Percentiles rank a stretch among this genome's conserved stretches.
Evolutionary conservation across 2,797 vertebrate species (phyloP).

Genomic region (Masticophis lateralis): DNA sequence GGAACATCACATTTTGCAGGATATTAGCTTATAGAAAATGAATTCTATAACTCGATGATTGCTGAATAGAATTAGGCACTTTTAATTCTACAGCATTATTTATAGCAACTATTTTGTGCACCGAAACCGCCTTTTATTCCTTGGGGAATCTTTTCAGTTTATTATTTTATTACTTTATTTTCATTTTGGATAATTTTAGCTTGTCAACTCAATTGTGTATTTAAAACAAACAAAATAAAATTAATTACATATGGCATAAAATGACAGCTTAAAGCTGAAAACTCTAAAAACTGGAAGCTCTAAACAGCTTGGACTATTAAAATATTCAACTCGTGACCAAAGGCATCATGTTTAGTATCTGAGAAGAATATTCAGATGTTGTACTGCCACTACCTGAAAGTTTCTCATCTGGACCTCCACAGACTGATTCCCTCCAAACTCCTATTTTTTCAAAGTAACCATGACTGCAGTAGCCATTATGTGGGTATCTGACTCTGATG

Average conservation of each 20-base stretch:
- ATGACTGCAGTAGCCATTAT: background rate
- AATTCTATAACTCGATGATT: background rate
- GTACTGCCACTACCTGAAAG: background rate
- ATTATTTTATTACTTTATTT: background rate
- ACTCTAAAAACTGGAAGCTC: background rate
- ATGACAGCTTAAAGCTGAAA: background rate
- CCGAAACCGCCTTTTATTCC: background rate
- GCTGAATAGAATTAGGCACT: background rate
- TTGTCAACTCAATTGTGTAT: background rate
- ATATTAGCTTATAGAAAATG: background rate
- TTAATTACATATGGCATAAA: background rate
- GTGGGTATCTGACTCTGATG: background rate
- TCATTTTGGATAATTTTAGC: background rate
- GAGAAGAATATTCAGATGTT: background rate
- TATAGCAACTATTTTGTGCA: background rate
- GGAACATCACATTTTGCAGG: background rate
- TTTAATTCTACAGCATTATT: background rate
- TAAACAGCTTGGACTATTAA: background rate
- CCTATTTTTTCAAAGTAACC: background rate
- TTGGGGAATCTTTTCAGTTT: background rate
- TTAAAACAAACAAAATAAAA: background rate
- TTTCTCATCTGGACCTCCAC: no score
- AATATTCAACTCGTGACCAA: background rate
- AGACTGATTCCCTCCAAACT: background rate
- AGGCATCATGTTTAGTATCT: background rate